Base-by-base conservation (phyloP, 2,797 vertebrate genomes). In the Threskiornis aethiopicus region DNA sequence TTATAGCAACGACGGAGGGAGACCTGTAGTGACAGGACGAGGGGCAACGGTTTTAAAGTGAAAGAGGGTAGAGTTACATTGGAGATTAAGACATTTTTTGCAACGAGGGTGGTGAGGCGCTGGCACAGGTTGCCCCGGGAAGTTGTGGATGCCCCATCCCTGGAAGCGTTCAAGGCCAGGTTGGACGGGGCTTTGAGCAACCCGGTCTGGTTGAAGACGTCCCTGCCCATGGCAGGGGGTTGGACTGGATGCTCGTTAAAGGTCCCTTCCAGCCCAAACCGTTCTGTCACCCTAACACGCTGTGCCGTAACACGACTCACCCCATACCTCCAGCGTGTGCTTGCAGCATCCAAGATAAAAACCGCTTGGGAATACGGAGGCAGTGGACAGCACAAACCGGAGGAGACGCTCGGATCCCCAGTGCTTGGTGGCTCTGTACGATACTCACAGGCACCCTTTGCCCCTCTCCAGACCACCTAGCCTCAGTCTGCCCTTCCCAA, bases 241-340 rank as follows among this genome's bases (percentile, higher is more conserved):
- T 39, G n/a, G 52, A n/a, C 49, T 42, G n/a, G 29, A 25, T 33
- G 28, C 54, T 14, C 47, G 57, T 37, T 51, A 44, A 46, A 84
- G 35, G 41, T 41, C 37, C 72, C 58, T 81, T 65, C 78, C 78
- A 79, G 26, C 20, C 16, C 49, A 69, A 79, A 71, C n/a, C 35
- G 44, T 22, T 25, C 44, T 26, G 28, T 24, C 31, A 31, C 14
- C 26, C 26, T 46, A 58, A 77, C 33, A 35, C 21, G 1, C 15
- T 1, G 0, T n/a, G 26, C 21, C 6, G 2, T 11, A 64, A 51
- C 26, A 22, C 35, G 7, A n/a, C 28, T 64, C 39, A 26, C 9
- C 5, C 44, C 11, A 19, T 26, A 46, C 3, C 14, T 59, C 28
- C 81, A 42, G 39, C 0, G 0, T 1, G 21, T 19, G 25, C 26